Percentiles rank a stretch among this genome's conserved stretches.
Conservation (phyloP, 2,797 vertebrate genomes). For the Furcifer pardalis region DNA sequence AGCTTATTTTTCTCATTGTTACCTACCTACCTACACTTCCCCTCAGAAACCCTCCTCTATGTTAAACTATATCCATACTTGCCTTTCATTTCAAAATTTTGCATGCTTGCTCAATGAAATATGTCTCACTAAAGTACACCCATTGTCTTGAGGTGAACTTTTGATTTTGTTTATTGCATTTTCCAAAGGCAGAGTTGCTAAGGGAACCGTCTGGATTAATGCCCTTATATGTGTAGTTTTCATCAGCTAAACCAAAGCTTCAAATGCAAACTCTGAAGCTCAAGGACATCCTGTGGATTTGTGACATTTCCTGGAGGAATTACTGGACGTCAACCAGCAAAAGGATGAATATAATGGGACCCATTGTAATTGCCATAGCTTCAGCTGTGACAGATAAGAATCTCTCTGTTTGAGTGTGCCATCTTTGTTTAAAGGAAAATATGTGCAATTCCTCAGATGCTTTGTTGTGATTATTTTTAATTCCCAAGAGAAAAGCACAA, state of each 20-base stretch:
- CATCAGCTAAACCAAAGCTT: slow-evolving; percentile 58
- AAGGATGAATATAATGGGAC: slow-evolving; percentile 43
- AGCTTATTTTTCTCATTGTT: neutral
- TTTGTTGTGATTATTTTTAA: slow-evolving; percentile 17
- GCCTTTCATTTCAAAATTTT: neutral
- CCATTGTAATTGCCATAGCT: slow-evolving; percentile 46
- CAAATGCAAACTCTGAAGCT: slow-evolving; percentile 56
- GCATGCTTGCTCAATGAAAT: neutral
- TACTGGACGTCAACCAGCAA: slow-evolving; percentile 44
- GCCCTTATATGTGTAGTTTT: slow-evolving; percentile 50
- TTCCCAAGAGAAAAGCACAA: slow-evolving; percentile 42
- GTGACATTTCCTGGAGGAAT: slow-evolving; percentile 61
- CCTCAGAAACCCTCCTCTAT: neutral
- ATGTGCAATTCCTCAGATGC: neutral
- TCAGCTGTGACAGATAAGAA: slow-evolving; percentile 34
- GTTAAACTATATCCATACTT: neutral
- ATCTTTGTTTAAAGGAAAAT: slow-evolving; percentile 31
- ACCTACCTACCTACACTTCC: neutral
- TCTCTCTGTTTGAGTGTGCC: slow-evolving; percentile 26
- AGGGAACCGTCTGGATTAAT: slow-evolving; percentile 40
- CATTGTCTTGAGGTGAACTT: slow-evolving; percentile 22
- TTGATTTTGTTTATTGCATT: slow-evolving; percentile 20
- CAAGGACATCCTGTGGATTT: slow-evolving; percentile 58
- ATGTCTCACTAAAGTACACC: neutral
- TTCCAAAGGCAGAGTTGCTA: slow-evolving; percentile 11